Evolutionary conservation across 2,888 invertebrate species (phyloP), one percentile per base, ranked within the genome.

Genomic region (Glaucopsyche alexis): DNA sequence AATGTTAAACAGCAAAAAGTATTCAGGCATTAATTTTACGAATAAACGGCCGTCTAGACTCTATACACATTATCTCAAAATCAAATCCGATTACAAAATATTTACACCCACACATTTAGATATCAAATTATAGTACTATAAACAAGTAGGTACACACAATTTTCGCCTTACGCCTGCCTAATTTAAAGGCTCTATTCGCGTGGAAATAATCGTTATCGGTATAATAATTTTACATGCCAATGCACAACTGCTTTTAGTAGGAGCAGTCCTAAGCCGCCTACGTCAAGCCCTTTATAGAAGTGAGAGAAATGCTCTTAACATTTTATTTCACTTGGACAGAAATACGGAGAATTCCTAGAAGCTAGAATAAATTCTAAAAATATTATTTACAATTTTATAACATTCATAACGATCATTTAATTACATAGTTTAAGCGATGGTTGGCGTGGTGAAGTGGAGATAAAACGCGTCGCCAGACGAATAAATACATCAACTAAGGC

Each of bases 161-260:
- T 69, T 47, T 47, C 45, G 14, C 47, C 9, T 49, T 8, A 19
- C 47, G 16, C 14, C 9, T 13, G 19, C 47, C 29, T 13, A 13
- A 29, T 19, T 47, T 69, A 47, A 69, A 29, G 69, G 13, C 69
- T 47, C 14, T 49, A 69, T 69, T 69, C 69, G 69, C 29, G 19
- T 49, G 14, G 29, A 47, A 69, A 7, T 47, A 8, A 47, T 49
- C 40, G 42, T 67, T 67, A 16, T 45, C 42, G 42, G 13, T 42
- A 19, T 7, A 69, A 38, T 69, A 49, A 69, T 49, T 49, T 45
- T 49, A 69, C 69, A 47, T 19, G 29, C 29, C 19, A 49, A 13
- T 47, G 47, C 49, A 29, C 69, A 49, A 69, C 69, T 49, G 40
- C 66, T 38, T 60, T 60, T 29, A 45, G 67, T 47, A 29, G 7